These are phyloP conservation scores for Nannoperca obscura DNA, from an alignment of 2,797 vertebrate genomes.

Conservation along the genomic window DNA sequence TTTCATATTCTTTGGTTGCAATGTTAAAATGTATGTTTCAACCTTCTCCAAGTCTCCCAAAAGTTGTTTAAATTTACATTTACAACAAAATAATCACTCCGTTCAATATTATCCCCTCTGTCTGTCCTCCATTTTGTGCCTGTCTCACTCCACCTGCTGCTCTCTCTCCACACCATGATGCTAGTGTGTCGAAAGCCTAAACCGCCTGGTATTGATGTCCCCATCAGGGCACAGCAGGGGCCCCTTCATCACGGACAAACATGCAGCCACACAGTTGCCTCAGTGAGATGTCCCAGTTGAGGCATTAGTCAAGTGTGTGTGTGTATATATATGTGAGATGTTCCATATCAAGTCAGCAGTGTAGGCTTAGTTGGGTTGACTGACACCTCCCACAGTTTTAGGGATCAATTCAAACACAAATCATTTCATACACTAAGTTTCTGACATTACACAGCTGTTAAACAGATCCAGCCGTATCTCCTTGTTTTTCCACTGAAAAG, in stretches of 20 bases:
- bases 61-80: slow-evolving; percentile 17
- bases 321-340: slow-evolving; percentile 28
- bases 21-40: slow-evolving; percentile 1
- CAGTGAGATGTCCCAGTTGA: slow-evolving; percentile 76
- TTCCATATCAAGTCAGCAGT: slow-evolving; percentile 66
- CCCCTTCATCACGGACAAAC: slow-evolving; percentile 76
- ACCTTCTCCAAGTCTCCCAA: slow-evolving; percentile 3
- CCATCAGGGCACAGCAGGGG: slow-evolving; percentile 82
- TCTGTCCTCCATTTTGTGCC: slow-evolving; percentile 56
- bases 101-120: slow-evolving; percentile 14
- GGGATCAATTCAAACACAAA: slow-evolving; percentile 79
- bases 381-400: slow-evolving; percentile 74
- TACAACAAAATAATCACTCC: slow-evolving; percentile 22
- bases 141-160: slow-evolving; percentile 74
- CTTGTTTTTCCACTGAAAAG: slow-evolving; percentile 35
- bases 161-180: slow-evolving; percentile 64
- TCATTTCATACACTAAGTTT: slow-evolving; percentile 66
- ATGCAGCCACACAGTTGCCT: slow-evolving; percentile 63
- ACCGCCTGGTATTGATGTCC: slow-evolving; percentile 79
- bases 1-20: slow-evolving; percentile 7
- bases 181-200: slow-evolving; percentile 81
- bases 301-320: slow-evolving; percentile 64
- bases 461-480: slow-evolving; percentile 32
- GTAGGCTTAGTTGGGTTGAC: slow-evolving; percentile 51
- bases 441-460: slow-evolving; percentile 52